A percentile compares a stretch with the other conserved stretches of the same genome.
These are phyloP conservation scores for Cantharis flavilabris DNA, from an alignment of 2,888 invertebrate genomes.

Conservation along the genomic window DNA sequence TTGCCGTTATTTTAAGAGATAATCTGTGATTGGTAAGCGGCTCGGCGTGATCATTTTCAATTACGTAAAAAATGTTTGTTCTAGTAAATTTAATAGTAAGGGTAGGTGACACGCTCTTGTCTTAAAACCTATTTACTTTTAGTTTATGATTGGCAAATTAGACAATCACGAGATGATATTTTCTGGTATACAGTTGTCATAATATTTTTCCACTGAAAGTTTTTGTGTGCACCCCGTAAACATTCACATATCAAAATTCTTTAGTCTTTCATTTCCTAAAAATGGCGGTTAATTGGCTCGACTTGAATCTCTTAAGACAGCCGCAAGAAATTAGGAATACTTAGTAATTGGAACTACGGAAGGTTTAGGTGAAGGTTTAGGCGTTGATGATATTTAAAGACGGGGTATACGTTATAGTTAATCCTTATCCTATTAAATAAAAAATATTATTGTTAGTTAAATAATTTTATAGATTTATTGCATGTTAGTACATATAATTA, in stretches of 20 bases:
- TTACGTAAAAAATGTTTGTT: background rate
- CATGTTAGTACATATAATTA: background rate
- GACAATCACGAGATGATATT: background rate
- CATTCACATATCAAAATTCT: background rate
- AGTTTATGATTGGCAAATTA: background rate
- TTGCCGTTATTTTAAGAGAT: background rate
- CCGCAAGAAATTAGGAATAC: background rate
- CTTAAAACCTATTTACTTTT: background rate
- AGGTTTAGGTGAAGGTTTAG: background rate
- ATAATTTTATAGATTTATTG: background rate
- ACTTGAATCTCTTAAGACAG: background rate
- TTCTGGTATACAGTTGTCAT: background rate
- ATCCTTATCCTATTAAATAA: background rate
- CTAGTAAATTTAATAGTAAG: background rate
- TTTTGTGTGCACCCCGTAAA: background rate
- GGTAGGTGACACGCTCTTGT: too few species aligned
- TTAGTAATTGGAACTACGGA: background rate
- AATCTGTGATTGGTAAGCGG: background rate
- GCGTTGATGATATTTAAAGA: background rate
- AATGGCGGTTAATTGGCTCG: background rate
- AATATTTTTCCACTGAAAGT: background rate
- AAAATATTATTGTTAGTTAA: background rate
- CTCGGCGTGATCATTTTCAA: background rate
- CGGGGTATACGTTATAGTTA: background rate
- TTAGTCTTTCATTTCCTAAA: background rate